Percentiles rank a stretch among this genome's conserved stretches.
phyloP scores from a whole-genome alignment of 2,888 invertebrate species.

The Patella ulyssiponensis region DNA sequence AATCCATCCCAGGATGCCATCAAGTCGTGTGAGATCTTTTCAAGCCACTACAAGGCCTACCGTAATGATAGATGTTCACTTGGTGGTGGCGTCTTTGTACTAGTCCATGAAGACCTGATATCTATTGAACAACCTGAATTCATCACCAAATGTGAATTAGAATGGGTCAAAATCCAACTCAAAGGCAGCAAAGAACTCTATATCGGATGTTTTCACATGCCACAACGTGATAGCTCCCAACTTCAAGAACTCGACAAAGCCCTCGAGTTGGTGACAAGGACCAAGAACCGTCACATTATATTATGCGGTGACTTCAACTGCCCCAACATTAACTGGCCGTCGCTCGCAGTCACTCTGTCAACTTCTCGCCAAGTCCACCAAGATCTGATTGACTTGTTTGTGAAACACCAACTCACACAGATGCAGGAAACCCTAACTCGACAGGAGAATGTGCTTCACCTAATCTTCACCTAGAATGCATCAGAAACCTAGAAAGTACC shows the following conservation, averaged over 20 bases:
- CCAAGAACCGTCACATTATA: too few species aligned
- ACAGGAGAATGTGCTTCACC: slow-evolving; percentile 29
- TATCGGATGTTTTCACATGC: slow-evolving; percentile 32
- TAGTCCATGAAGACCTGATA: slow-evolving; percentile 28
- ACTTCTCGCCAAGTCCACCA: slow-evolving; percentile 23
- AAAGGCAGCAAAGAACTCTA: slow-evolving; percentile 28
- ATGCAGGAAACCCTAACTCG: slow-evolving; percentile 29
- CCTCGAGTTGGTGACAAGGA: slow-evolving; percentile 8
- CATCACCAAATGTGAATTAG: slow-evolving; percentile 35
- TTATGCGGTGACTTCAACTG: too few species aligned
- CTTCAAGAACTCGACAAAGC: slow-evolving; percentile 24
- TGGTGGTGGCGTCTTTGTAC: slow-evolving; percentile 36
- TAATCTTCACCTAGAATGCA: slow-evolving; percentile 31
- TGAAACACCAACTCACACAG: slow-evolving; percentile 27
- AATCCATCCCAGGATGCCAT: slow-evolving; percentile 24
- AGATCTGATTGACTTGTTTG: slow-evolving; percentile 24
- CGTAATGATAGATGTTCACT: slow-evolving; percentile 30
- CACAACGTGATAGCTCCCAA: slow-evolving; percentile 21
- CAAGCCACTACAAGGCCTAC: slow-evolving; percentile 26
- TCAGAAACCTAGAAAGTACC: too few species aligned
- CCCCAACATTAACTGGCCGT: too few species aligned
- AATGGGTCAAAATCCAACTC: slow-evolving; percentile 35
- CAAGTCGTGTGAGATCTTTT: slow-evolving; percentile 33
- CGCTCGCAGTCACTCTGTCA: too few species aligned
- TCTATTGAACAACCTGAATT: slow-evolving; percentile 31